Base-by-base conservation (phyloP, 2,113 vertebrate species). In the Loxodonta africana region DNA sequence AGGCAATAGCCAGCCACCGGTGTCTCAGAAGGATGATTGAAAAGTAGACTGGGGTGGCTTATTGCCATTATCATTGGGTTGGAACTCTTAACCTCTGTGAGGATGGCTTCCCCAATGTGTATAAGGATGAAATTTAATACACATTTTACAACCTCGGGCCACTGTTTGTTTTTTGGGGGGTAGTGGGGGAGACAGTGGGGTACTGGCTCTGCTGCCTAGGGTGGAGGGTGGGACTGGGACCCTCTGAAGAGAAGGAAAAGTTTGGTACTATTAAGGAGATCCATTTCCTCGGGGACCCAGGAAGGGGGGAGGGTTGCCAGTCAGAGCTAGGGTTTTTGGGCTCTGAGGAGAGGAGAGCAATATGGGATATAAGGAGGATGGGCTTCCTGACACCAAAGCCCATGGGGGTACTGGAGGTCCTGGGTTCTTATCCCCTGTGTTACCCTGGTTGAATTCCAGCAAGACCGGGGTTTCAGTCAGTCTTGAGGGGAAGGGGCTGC, bases 51-150 rank as follows among this genome's bases (percentile, higher is more conserved):
- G 67, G 33, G 25, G 71, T 86, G 71, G 48, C 46, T 89, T 17
- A 8, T 3, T 91, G 73, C n/a, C 33, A 0, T 57, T 20, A n/a
- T 63, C 48, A 30, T 44, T 12, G 71, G n/a, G 12, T 60, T 91
- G 71, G 87, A 92, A 81, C 41, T 90, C 41, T 84, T 86, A 23
- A n/a, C 60, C 60, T 86, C 63, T 71, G 41, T 37, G 51, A 86
- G 76, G 84, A 60, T 89, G 86, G 44, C 62, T 44, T 82, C 62
- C 25, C 51, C 9, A 33, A 48, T 51, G 44, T 73, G 82, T 30
- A 82, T 51, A 73, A 41, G 26, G 46, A 41, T 88, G 93, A 95
- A 77, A 93, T 96, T 81, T 89, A 96, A 97, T 97, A 97, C 1
- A 94, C 63, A 5, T 89, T 63, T 94, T 89, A 44, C 25, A n/a